Conservation (phyloP, 2,113 vertebrate genomes). For the Gymnogyps californianus region DNA sequence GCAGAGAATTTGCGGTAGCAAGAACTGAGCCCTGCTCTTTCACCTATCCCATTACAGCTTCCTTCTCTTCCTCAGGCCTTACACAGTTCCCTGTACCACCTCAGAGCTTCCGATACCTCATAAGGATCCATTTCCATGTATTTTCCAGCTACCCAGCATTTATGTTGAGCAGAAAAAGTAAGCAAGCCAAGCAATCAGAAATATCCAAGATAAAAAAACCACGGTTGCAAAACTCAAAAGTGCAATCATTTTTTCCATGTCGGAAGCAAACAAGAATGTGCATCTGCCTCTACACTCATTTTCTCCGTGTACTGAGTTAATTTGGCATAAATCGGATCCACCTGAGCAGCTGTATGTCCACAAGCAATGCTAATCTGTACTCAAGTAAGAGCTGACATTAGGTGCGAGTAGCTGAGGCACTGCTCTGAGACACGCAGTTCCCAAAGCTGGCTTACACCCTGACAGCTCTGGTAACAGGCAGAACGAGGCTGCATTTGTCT, state of each 20-base stretch:
- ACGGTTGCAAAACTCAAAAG: not conserved
- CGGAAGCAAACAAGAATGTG: not conserved
- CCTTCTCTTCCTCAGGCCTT: not conserved
- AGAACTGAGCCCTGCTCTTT: not conserved
- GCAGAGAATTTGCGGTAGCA: not conserved
- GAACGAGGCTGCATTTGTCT: not conserved
- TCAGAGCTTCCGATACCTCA: not conserved
- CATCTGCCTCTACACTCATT: not conserved
- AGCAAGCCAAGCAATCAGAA: not conserved
- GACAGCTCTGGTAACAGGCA: not conserved
- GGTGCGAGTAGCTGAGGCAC: not conserved
- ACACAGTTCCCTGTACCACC: not conserved
- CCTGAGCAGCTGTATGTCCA: not conserved
- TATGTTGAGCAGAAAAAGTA: not conserved
- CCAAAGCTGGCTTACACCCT: not conserved
- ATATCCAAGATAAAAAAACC: not conserved
- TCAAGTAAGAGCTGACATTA: not conserved
- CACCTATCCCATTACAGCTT: not conserved
- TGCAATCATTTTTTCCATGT: not conserved
- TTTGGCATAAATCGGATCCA: not conserved
- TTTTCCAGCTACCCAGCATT: not conserved
- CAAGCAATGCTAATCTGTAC: not conserved
- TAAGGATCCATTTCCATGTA: not conserved
- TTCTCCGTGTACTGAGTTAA: not conserved
- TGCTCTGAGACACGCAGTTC: not conserved